These are phyloP conservation scores for Prionailurus bengalensis DNA, from an alignment of 2,113 vertebrate genomes.

Conservation along the genomic window DNA sequence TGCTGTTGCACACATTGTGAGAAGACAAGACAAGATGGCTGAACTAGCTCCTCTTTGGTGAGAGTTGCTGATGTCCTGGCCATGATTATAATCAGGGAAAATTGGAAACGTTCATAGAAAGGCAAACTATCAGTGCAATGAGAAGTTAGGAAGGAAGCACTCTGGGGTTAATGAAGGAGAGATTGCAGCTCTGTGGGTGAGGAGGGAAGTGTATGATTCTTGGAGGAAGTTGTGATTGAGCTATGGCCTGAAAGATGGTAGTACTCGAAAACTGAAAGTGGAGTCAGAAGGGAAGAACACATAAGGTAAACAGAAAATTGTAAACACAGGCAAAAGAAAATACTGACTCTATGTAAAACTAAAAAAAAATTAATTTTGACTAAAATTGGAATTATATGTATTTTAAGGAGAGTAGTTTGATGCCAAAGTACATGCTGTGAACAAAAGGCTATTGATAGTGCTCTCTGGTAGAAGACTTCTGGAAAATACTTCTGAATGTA, in stretches of 20 bases:
- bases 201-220: background rate
- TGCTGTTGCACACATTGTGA: background rate
- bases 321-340: background rate
- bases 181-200: background rate
- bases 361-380: background rate
- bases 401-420: background rate
- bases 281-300: background rate
- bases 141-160: background rate
- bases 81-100: background rate
- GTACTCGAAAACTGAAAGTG: background rate
- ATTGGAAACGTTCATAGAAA: background rate
- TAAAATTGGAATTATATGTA: background rate
- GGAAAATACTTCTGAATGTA: background rate
- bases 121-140: accelerated
- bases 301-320: background rate
- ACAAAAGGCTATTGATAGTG: background rate
- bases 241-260: background rate
- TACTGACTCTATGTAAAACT: background rate
- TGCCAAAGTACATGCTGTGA: background rate
- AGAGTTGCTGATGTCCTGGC: background rate
- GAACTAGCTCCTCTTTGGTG: background rate
- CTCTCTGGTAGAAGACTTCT: background rate
- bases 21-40: background rate
- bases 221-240: background rate
- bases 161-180: background rate